Evolutionary conservation across 1,140 invertebrate genomes (phyloP), one percentile per base, ranked within the genome.

Genomic region (Gonatopus flavifemur): DNA sequence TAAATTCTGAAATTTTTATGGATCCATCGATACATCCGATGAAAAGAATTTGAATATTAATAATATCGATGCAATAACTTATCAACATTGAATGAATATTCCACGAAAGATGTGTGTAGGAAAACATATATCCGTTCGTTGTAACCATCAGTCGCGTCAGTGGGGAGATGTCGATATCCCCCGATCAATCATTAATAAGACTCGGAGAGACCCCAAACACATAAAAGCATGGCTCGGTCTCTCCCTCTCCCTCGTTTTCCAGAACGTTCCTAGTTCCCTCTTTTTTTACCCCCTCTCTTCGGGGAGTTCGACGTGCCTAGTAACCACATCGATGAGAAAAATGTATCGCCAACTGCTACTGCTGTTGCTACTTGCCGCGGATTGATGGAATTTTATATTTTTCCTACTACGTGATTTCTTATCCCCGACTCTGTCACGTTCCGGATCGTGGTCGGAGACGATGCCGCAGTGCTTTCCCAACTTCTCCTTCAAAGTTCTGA

Each of bases 171-270:
- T 77, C 73, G 69, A 77, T 78, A 78, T 78, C 73, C 70, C 66
- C 62, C 72, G 64, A 78, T 78, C 76, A 78, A 78, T 78, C 76
- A 78, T 78, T 78, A 78, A 78, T 78, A 78, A 78, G 70, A 64
- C 62, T 69, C 66, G 64, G 25, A 28, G 25, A 74, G 76, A 74
- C 72, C 74, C 72, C 72, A 74, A 71, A 74, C 65, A 72, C 60
- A 64, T 69, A 70, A 68, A 67, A 64, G 59, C 66, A 55, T 57
- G 46, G 57, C 51, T 48, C 39, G 28, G 37, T 35, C 41, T 66
- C 59, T 59, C 57, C 52, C 38, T 61, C 49, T 55, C 31, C 31
- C 52, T 41, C 47, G 49, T 52, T 10, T 42, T 41, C 31, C 40
- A 32, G 19, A 19, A 35, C 32, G 24, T 51, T 33, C 19, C 35